Evolutionary conservation across 2,888 invertebrate species (phyloP).

Genomic region (Noctua janthina): DNA sequence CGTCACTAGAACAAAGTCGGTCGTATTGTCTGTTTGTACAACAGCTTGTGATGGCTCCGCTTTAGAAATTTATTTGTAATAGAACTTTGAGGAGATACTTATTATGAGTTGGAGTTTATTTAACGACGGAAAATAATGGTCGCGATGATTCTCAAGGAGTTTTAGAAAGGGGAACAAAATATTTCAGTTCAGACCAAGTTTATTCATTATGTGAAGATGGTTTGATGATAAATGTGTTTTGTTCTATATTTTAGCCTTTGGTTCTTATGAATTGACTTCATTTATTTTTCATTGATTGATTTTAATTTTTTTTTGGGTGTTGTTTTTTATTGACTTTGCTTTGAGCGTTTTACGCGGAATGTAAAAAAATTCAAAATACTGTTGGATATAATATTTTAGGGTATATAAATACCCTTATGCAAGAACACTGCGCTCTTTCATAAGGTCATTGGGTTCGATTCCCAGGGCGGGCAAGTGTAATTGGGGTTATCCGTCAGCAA

Average conservation of each 20-base stretch:
- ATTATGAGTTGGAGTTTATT: slow-evolving; percentile 52
- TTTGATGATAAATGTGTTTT: background rate
- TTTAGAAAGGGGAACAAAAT: background rate
- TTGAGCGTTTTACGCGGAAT: background rate
- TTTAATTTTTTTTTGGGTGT: background rate
- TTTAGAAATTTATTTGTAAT: slow-evolving; percentile 61
- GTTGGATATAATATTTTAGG: too few relatives aligned
- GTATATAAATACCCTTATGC: background rate
- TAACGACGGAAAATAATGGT: slow-evolving; percentile 24
- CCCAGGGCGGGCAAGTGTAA: background rate
- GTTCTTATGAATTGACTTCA: background rate
- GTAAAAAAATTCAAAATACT: too few relatives aligned
- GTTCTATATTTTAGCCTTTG: too few relatives aligned
- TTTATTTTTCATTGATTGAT: background rate
- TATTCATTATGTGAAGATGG: background rate
- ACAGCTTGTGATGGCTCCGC: slow-evolving; percentile 51
- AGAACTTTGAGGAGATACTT: slow-evolving; percentile 48
- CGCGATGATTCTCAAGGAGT: slow-evolving; percentile 10
- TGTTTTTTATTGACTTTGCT: too few relatives aligned
- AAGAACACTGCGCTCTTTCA: too few relatives aligned
- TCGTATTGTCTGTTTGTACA: slow-evolving; percentile 54
- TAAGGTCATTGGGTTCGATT: too few relatives aligned
- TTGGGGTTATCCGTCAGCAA: background rate
- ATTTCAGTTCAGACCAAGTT: slow-evolving; percentile 16
- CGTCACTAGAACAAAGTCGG: slow-evolving; percentile 58